Conservation (phyloP, 2,113 vertebrate genomes). For the Mustelus asterias region DNA sequence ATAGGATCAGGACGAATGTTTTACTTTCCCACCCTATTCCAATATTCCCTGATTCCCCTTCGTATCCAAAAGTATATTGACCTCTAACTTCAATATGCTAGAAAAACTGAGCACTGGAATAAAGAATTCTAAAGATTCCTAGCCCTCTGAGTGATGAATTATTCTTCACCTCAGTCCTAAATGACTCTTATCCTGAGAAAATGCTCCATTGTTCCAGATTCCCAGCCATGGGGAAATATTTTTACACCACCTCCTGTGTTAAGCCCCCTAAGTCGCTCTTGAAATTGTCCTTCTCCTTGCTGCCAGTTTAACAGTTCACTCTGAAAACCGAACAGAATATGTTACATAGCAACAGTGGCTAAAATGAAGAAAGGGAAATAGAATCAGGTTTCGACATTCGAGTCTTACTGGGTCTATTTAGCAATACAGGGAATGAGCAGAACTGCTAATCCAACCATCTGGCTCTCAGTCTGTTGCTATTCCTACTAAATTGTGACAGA, state of each 20-base stretch:
- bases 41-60: background rate
- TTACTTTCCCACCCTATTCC: background rate
- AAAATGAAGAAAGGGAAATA: background rate
- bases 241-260: background rate
- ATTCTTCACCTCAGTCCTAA: background rate
- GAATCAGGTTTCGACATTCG: background rate
- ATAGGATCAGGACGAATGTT: background rate
- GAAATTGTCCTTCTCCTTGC: background rate
- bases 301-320: background rate
- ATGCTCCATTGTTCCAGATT: background rate
- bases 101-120: background rate
- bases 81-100: background rate
- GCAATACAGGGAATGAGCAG: background rate
- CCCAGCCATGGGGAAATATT: background rate
- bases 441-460: conserved; percentile 7
- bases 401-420: background rate
- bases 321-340: background rate
- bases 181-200: background rate
- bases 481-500: background rate
- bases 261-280: background rate
- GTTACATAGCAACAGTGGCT: background rate
- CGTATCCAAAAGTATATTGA: background rate
- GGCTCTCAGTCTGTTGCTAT: background rate
- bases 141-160: background rate
- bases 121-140: background rate